Evolutionary conservation across 2,797 vertebrate genomes (phyloP).

Genomic region (Tenualosa thibaudeaui): DNA sequence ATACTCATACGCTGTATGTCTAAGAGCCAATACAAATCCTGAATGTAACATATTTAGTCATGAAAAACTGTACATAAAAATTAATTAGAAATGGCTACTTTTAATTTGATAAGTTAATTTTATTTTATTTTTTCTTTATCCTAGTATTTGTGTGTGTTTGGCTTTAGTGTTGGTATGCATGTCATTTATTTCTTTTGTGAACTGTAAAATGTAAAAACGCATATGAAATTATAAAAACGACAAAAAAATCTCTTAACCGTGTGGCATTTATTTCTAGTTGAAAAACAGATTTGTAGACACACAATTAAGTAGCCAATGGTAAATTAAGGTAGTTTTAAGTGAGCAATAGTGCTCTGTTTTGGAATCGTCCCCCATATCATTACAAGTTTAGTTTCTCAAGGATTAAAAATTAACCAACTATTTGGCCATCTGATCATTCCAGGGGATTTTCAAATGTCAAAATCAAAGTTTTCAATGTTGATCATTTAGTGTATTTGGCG

Average conservation of each 20-base stretch:
- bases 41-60: constrained; percentile 49
- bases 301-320: no score
- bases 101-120: constrained; percentile 51
- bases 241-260: constrained; percentile 39
- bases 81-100: constrained; percentile 31
- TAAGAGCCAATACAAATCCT: constrained; percentile 35
- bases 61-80: constrained; percentile 56
- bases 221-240: constrained; percentile 68
- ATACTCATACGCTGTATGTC: constrained; percentile 31
- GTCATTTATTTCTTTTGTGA: constrained; percentile 66
- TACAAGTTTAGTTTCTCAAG: no score
- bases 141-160: constrained; percentile 67
- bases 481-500: no score
- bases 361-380: no score
- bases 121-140: constrained; percentile 59
- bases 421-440: no score
- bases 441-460: no score
- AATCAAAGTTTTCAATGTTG: no score
- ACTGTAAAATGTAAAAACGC: constrained; percentile 83
- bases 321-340: no score
- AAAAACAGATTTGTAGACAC: not conserved
- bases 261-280: constrained; percentile 45
- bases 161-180: constrained; percentile 75
- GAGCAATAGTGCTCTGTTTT: no score
- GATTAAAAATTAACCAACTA: no score